A percentile compares a stretch with the other conserved stretches of the same genome.
Conservation (phyloP, 2,888 invertebrate genomes). For the Oxycera nigricornis region DNA sequence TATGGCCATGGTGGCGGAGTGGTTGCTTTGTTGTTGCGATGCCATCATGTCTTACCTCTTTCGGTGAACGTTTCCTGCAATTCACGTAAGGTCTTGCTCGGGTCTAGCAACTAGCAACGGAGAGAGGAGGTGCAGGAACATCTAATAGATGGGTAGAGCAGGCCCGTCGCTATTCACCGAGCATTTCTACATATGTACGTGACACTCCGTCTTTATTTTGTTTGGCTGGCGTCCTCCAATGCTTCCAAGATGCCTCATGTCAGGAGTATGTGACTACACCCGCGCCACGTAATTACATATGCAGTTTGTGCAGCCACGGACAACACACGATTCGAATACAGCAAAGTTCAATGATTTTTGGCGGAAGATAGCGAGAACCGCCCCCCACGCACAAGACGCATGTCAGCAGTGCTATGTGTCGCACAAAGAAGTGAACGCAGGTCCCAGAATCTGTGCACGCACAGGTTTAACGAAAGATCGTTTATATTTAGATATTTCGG, state of each 20-base stretch:
- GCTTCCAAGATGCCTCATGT: background rate
- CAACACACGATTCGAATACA: background rate
- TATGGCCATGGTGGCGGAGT: constrained; percentile 3
- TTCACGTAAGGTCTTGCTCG: constrained; percentile 2
- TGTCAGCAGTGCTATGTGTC: too few species aligned
- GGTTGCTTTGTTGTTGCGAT: background rate
- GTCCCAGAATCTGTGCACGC: background rate
- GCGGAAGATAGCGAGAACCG: background rate
- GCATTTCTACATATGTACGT: background rate
- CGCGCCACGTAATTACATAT: background rate
- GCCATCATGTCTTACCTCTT: background rate
- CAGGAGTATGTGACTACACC: constrained; percentile 7
- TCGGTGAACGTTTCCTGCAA: constrained; percentile 15
- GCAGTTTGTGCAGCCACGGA: background rate
- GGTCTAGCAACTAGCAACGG: background rate
- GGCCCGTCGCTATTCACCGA: background rate
- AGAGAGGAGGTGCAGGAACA: background rate
- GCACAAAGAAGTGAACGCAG: too few species aligned
- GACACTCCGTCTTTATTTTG: background rate
- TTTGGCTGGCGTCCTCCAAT: background rate
- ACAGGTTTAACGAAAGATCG: too few species aligned
- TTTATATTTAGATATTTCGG: background rate
- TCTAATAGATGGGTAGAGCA: too few species aligned
- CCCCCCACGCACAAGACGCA: background rate
- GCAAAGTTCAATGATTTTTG: constrained; percentile 1